Evolutionary conservation across 2,797 vertebrate species (phyloP).

Genomic region (Oophaga sylvatica): DNA sequence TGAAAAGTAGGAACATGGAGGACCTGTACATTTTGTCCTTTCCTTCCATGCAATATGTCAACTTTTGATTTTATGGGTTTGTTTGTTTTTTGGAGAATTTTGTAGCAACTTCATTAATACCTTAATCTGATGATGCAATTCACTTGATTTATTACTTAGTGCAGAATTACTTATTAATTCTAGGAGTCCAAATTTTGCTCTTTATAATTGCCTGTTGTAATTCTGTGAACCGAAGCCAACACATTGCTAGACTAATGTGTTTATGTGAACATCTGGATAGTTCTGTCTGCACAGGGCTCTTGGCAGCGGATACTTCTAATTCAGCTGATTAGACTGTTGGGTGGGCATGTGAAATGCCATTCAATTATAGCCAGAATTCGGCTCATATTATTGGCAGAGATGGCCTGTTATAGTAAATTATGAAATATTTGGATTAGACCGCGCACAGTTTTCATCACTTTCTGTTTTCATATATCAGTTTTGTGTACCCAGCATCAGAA

Average conservation of each 20-base stretch:
- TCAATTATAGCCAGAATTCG: not conserved
- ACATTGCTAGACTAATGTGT: conserved; percentile 38
- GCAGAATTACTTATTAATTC: conserved; percentile 30
- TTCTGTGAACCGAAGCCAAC: conserved; percentile 23
- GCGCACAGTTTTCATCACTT: not conserved
- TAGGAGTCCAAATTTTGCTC: conserved; percentile 20
- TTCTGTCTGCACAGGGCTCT: conserved; percentile 1
- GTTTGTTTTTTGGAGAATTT: not conserved
- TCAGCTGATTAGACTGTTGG: conserved; percentile 40
- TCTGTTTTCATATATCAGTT: not conserved
- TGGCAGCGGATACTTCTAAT: conserved; percentile 41
- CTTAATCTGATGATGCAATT: not conserved
- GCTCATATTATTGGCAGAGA: not conserved
- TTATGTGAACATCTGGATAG: conserved; percentile 46
- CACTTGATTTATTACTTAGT: conserved; percentile 11
- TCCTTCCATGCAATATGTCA: not conserved
- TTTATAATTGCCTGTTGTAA: conserved; percentile 42
- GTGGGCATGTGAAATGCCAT: conserved; percentile 40
- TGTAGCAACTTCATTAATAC: conserved; percentile 8
- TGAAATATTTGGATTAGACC: conserved; percentile 3
- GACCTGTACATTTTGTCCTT: not conserved
- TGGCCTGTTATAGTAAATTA: conserved; percentile 4
- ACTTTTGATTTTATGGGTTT: conserved; percentile 2
- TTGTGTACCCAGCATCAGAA: not conserved
- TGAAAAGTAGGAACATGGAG: not conserved